phyloP scores from a whole-genome alignment of 2,113 vertebrate genomes.

The Rousettus leschenaultii region DNA sequence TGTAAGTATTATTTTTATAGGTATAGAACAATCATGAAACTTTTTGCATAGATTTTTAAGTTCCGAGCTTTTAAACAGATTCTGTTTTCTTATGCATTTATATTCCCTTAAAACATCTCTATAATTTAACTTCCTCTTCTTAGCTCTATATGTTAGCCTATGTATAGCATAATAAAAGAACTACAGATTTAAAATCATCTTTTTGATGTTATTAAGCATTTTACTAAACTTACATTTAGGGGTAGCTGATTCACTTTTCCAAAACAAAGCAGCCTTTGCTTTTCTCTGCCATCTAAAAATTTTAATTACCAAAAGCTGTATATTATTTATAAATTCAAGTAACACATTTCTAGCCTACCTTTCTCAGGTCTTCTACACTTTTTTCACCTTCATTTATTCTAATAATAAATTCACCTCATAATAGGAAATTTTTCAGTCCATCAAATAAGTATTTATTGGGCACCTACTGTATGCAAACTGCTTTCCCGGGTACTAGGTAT shows the following conservation, averaged over 20 bases:
- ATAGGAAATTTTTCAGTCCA: background rate
- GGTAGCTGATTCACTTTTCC: background rate
- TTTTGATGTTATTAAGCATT: conserved; percentile 6
- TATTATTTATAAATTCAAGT: background rate
- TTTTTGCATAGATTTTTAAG: conserved; percentile 25
- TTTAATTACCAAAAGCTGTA: background rate
- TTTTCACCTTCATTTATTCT: background rate
- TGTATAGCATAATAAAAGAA: background rate
- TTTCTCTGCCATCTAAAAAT: conserved; percentile 27
- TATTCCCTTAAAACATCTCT: conserved; percentile 21
- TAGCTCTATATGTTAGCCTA: background rate
- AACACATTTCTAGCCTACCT: background rate
- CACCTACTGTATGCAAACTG: background rate
- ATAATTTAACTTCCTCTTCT: background rate
- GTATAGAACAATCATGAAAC: background rate
- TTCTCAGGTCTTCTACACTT: conserved; percentile 17
- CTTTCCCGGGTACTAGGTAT: background rate
- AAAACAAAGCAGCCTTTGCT: background rate
- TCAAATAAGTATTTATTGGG: conserved; percentile 13
- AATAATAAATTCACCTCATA: conserved; percentile 3
- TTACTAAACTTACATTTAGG: conserved; percentile 28
- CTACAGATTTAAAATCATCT: background rate
- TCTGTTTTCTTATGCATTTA: conserved; percentile 31
- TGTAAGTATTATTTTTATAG: conserved; percentile 44
- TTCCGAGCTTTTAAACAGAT: conserved; percentile 44